Base-by-base conservation (phyloP, 1,140 invertebrate species). In the Anagrus nilaparvatae region DNA sequence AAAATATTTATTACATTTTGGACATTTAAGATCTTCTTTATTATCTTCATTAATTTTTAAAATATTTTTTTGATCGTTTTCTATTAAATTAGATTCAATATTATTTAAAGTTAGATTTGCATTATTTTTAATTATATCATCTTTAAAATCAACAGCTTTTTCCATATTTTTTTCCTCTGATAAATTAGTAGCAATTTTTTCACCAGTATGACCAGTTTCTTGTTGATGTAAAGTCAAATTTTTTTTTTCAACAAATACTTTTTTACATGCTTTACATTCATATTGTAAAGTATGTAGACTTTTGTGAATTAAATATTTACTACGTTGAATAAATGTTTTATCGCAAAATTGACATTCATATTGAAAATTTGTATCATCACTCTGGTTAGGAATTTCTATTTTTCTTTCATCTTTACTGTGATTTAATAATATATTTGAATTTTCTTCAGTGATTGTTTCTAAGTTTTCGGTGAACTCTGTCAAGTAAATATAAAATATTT, bases 1-100 rank as follows among this genome's bases (percentile, higher is more conserved):
- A 47, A 77, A 79, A 8, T 63, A 50, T 49, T 77, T 76, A 6
- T 71, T 59, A 46, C 77, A 79, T 36, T 69, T 60, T 4, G 63
- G 53, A 45, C 77, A 81, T 44, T 63, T 64, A 5, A 5, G 12
- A 24, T 37, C 14, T 5, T 3, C 13, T 37, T 36, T 21, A 10
- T 4, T 23, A 41, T 36, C 25, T 23, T 37, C 29, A 30, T 9
- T n/a, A 30, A 7, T 10, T 30, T n/a, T n/a, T n/a, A n/a, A n/a
- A n/a, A n/a, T n/a, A n/a, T n/a, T n/a, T n/a, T n/a, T n/a, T n/a
- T n/a, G n/a, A n/a, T n/a, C n/a, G n/a, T n/a, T n/a, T n/a, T n/a
- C n/a, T n/a, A n/a, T n/a, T n/a, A n/a, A n/a, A n/a, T n/a, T n/a
- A n/a, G n/a, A n/a, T n/a, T n/a, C n/a, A n/a, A n/a, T n/a, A n/a